phyloP scores from a whole-genome alignment of 1,140 invertebrate species.

The Brachionus paranguensis region DNA sequence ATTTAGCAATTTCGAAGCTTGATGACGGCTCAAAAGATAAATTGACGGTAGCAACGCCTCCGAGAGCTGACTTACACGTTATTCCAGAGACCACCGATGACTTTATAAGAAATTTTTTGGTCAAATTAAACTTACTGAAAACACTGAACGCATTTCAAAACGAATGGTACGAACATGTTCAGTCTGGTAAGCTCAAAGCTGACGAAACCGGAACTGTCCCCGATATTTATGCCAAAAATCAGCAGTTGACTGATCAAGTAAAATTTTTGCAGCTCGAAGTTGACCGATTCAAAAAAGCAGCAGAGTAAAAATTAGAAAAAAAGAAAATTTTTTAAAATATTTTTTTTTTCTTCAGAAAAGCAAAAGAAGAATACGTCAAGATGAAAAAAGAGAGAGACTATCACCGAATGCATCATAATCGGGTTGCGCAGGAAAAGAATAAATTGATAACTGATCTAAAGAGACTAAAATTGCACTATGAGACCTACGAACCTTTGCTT shows the following conservation, averaged over 20 bases:
- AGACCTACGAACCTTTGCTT: constrained; percentile 21
- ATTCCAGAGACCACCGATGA: constrained; percentile 48
- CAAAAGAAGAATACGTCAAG: constrained; percentile 54
- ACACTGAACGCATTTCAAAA: constrained; percentile 55
- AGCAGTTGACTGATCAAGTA: constrained; percentile 51
- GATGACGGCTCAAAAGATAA: constrained; percentile 35
- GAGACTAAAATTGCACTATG: constrained; percentile 1
- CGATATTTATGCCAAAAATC: constrained; percentile 53
- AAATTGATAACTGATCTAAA: constrained; percentile 47
- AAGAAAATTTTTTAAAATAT: not conserved
- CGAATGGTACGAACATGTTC: constrained; percentile 49
- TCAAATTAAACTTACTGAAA: constrained; percentile 51
- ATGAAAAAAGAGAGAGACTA: constrained; percentile 55
- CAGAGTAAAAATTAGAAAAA: constrained; percentile 47
- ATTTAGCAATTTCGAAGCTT: not conserved
- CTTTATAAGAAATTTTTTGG: constrained; percentile 55
- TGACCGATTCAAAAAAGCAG: constrained; percentile 50
- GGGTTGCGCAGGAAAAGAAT: constrained; percentile 56
- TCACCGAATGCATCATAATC: constrained; percentile 55
- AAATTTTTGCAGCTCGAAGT: constrained; percentile 51
- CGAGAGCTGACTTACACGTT: constrained; percentile 4
- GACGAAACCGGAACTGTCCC: constrained; percentile 50
- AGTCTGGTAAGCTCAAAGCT: constrained; percentile 45
- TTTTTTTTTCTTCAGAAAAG: constrained; percentile 47
- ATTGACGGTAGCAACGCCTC: not conserved